Percentiles rank a stretch among this genome's conserved stretches.
Conservation (phyloP, 2,888 invertebrate genomes). For the Patella caerulea region DNA sequence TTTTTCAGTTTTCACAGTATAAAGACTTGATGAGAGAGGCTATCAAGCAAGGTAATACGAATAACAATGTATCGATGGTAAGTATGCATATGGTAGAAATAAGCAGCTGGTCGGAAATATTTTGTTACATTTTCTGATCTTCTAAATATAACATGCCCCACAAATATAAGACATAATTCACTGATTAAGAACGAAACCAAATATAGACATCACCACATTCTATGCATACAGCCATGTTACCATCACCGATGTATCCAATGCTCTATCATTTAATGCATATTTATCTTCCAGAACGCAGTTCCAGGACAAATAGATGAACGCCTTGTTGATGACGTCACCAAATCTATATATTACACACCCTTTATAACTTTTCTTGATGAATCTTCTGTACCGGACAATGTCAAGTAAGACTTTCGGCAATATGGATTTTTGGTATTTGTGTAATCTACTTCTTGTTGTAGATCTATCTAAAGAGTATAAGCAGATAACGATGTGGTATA, state of each 20-base stretch:
- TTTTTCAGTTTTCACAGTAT: conserved; percentile 43
- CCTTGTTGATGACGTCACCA: conserved; percentile 30
- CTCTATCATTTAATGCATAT: too few relatives aligned
- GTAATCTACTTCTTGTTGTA: not conserved
- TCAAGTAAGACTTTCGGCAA: conserved; percentile 35
- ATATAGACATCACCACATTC: too few relatives aligned
- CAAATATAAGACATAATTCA: too few relatives aligned
- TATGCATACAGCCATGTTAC: too few relatives aligned
- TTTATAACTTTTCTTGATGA: conserved; percentile 34
- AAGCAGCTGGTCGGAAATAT: too few relatives aligned
- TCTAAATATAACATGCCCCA: too few relatives aligned
- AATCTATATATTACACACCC: conserved; percentile 30
- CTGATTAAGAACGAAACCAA: too few relatives aligned
- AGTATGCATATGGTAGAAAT: conserved; percentile 21
- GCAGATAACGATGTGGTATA: not conserved
- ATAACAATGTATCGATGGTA: conserved; percentile 56
- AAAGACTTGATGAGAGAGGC: conserved; percentile 57
- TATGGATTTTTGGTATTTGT: too few relatives aligned
- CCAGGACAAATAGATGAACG: conserved; percentile 44
- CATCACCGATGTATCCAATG: too few relatives aligned
- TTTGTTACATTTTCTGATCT: too few relatives aligned
- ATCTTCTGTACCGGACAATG: conserved; percentile 27
- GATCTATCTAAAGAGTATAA: not conserved
- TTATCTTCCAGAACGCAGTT: conserved; percentile 31
- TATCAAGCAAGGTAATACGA: conserved; percentile 54